Percentiles rank a stretch among this genome's conserved stretches.
These are phyloP conservation scores for Chelon auratus DNA, from an alignment of 2,797 vertebrate genomes.

Conservation along the genomic window DNA sequence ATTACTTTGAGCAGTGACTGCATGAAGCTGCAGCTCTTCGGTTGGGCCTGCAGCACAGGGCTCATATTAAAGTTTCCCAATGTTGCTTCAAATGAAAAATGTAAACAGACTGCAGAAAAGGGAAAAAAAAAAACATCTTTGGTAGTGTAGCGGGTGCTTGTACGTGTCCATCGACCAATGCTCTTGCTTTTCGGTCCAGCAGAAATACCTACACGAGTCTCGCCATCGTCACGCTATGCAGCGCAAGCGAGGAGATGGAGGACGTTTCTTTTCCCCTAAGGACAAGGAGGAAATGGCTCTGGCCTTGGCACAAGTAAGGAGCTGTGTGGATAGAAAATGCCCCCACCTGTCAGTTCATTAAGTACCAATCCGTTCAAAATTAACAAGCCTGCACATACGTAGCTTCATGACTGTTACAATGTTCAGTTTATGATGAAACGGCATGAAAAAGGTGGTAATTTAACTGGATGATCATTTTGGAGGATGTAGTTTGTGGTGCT, in stretches of 20 bases:
- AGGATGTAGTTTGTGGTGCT: too few relatives aligned
- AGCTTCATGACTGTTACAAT: too few relatives aligned
- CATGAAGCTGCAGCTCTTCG: not conserved
- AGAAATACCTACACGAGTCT: conserved; percentile 99
- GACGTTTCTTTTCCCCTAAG: conserved; percentile 96
- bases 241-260: conserved; percentile 94
- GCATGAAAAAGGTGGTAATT: too few relatives aligned
- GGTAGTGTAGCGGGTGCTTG: not conserved
- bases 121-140: too few relatives aligned
- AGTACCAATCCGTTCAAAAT: too few relatives aligned
- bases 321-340: not conserved
- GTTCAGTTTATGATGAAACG: too few relatives aligned
- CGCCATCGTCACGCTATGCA: conserved; percentile 98
- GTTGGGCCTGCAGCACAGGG: too few relatives aligned
- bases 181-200: conserved; percentile 10
- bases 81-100: not conserved
- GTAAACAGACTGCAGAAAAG: not conserved
- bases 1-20: not conserved
- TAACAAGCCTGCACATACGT: not conserved
- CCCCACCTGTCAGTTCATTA: too few relatives aligned
- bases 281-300: conserved; percentile 90
- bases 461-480: too few relatives aligned
- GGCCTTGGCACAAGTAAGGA: conserved; percentile 79
- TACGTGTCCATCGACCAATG: not conserved
- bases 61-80: not conserved